Evolutionary conservation across 2,113 vertebrate genomes (phyloP), one percentile per base, ranked within the genome.

Genomic region (Oriolus oriolus): DNA sequence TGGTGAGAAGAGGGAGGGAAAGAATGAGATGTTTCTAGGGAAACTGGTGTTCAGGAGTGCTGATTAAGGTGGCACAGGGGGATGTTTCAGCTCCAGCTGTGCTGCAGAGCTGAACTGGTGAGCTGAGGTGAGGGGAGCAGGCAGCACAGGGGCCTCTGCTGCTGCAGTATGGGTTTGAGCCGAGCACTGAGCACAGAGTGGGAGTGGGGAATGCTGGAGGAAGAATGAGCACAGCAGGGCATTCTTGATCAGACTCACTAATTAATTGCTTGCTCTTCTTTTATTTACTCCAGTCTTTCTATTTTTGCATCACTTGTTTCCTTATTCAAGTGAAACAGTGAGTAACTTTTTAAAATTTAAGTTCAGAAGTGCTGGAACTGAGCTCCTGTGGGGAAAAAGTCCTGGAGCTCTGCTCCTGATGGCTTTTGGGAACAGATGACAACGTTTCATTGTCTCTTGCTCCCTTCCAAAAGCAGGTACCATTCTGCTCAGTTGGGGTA

Each of bases 231-330:
- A 73, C 6, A 10, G 79, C 84, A 7, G 79, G 92, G 44, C 73
- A 53, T 85, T 94, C 81, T 92, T 84, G 60, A 97, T 95, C 92
- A 93, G 59, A 86, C 47, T 70, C 45, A 23, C 91, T 89, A 95
- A 96, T 97, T 95, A 96, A 89, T 83, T 83, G 79, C 66, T 89
- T 71, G 64, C 80, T 92, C 74, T 93, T 95, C 28, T 90, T 96
- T 93, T 93, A 90, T 95, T 93, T 95, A 84, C 79, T 94, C 68
- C 53, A 74, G 7, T 95, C 89, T 96, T 91, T 95, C 91, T 84
- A 49, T 84, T 93, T 96, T 96, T 97, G 96, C 95, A 94, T 95
- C 76, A 91, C 90, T 97, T 97, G 73, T 96, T 97, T 91, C 77
- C 70, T 76, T 80, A 65, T 87, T 97, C 91, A 87, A 96, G 92